A percentile compares a stretch with the other conserved stretches of the same genome.
Evolutionary conservation across 2,888 invertebrate genomes (phyloP).

Genomic region (Sphaerophoria taeniata): DNA sequence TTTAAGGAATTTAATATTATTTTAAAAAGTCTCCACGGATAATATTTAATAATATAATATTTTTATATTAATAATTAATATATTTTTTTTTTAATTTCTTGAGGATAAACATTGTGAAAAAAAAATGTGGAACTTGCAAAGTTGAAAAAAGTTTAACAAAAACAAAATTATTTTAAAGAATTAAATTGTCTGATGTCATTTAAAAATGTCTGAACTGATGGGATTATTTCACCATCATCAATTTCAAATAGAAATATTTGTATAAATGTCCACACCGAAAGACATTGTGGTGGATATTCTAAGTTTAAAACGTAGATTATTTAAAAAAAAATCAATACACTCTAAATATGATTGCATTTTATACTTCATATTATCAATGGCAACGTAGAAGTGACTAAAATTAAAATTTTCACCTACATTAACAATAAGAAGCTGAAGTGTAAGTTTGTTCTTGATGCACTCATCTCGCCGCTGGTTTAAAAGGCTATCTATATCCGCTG

Average conservation of each 20-base stretch:
- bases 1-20: too few species aligned
- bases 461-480: not conserved
- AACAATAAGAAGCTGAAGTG: too few species aligned
- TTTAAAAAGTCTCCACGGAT: too few species aligned
- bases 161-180: slow-evolving; percentile 6
- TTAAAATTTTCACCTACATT: too few species aligned
- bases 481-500: not conserved
- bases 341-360: slow-evolving; percentile 13
- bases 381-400: not conserved
- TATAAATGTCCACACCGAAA: slow-evolving; percentile 5
- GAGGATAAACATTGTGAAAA: too few species aligned
- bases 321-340: slow-evolving; percentile 1
- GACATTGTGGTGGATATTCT: too few species aligned
- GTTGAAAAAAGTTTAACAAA: slow-evolving; percentile 6
- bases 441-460: too few species aligned
- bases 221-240: not conserved
- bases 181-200: not conserved
- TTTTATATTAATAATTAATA: too few species aligned
- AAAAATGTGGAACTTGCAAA: too few species aligned
- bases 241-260: slow-evolving; percentile 29
- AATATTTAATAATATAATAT: too few species aligned
- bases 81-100: too few species aligned
- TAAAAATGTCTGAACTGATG: not conserved
- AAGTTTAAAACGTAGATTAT: not conserved
- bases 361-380: slow-evolving; percentile 16